Percentiles rank a stretch among this genome's conserved stretches.
Evolutionary conservation across 1,140 invertebrate species (phyloP).

Genomic region (Bombus superbus): DNA sequence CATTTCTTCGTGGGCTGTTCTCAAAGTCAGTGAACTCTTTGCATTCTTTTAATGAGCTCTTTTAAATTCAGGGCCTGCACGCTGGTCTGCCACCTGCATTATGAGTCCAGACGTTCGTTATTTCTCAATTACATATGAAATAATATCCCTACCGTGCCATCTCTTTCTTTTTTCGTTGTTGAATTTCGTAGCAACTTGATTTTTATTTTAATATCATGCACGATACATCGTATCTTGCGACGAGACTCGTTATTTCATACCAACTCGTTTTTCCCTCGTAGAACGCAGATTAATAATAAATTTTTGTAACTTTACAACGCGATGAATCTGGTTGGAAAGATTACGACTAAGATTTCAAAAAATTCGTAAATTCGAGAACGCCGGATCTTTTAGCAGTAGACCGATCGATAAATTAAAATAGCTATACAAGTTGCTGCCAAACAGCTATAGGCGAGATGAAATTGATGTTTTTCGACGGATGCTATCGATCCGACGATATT

Average conservation of each 20-base stretch:
- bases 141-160: not conserved
- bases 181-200: not conserved
- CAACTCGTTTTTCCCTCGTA: not conserved
- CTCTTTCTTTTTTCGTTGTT: not conserved
- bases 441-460: too few species aligned
- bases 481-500: not conserved
- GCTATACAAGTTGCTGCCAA: too few species aligned
- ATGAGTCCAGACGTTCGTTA: constrained; percentile 15
- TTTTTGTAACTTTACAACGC: not conserved
- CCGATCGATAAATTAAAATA: too few species aligned
- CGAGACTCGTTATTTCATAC: not conserved
- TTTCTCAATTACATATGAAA: constrained; percentile 19
- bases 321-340: not conserved
- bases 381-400: too few species aligned
- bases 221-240: not conserved
- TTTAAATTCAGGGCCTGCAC: constrained; percentile 28
- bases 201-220: constrained; percentile 10
- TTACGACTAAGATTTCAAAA: not conserved
- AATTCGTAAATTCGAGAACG: too few species aligned
- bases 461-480: not conserved
- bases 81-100: constrained; percentile 17
- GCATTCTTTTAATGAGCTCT: constrained; percentile 33
- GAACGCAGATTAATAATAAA: not conserved
- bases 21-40: constrained; percentile 11
- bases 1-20: not conserved